Base-by-base conservation (phyloP, 1,140 invertebrate species). In the Drosophila trapezifrons region DNA sequence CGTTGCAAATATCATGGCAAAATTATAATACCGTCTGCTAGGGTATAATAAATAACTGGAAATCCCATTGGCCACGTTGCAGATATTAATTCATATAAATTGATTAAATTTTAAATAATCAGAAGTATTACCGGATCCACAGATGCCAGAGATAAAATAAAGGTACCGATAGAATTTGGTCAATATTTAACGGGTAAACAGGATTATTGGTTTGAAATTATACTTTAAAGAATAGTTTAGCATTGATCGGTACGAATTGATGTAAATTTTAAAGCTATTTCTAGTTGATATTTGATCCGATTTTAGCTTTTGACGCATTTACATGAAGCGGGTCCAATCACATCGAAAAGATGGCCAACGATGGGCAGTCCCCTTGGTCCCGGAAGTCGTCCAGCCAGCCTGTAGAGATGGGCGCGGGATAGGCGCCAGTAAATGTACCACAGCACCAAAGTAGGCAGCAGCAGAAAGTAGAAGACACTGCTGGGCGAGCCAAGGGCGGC, bases 381-480 rank as follows among this genome's bases (percentile, higher is more conserved):
- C 4, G 95, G 94, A 22, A 97, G 78, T 80, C 95, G 95, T 3
- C 94, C 94, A 1, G 95, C 96, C 38, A 96, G 91, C 90, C 96
- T 94, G 55, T 95, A 92, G 90, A 97, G 91, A 73, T 95, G 94
- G 20, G 94, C 92, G 20, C 95, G 93, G 0, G 95, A 95, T 62
- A 96, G 92, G 38, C 94, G 93, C 94, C 95, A 97, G 91, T 96
- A 96, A 22, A 94, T 92, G 87, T 95, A 95, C 92, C 94, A 96
- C 10, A 96, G 93, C 0, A 95, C 82, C 9, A 96, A 7, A 0
- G 95, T 94, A 12, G 96, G 95, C 12, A 96, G 81, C 17, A 96
- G 91, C 13, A 96, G 94, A 43, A 95, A 93, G 60, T 95, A 94
- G 84, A 96, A 96, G 18, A 96, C 92, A 51, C 78, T 91, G 8